Percentiles rank a stretch among this genome's conserved stretches.
phyloP scores from a whole-genome alignment of 2,113 vertebrate genomes.

The Gallinago undulata region DNA sequence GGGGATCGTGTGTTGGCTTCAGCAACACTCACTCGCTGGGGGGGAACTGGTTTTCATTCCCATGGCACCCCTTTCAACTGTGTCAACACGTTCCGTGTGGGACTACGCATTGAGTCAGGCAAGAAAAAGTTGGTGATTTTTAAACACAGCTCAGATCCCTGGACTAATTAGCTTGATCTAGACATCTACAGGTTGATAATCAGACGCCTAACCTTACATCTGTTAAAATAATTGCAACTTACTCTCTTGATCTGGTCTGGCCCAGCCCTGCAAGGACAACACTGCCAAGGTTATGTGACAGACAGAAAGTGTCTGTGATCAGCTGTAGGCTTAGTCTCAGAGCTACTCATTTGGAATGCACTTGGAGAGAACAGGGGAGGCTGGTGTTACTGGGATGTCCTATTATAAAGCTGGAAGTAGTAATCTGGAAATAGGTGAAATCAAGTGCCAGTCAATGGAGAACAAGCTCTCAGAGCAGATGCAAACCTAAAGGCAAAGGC shows the following conservation, averaged over 20 bases:
- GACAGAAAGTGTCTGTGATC: neutral
- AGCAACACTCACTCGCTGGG: neutral
- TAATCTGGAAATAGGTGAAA: neutral
- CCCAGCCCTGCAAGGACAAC: neutral
- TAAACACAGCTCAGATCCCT: neutral
- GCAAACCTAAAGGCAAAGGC: neutral
- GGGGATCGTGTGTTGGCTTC: neutral
- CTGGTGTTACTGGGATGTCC: neutral
- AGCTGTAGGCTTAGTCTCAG: neutral
- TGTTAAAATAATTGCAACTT: neutral
- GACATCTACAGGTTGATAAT: neutral
- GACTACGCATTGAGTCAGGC: neutral
- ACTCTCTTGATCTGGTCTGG: neutral
- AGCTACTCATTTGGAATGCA: neutral
- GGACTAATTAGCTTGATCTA: neutral
- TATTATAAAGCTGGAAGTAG: neutral
- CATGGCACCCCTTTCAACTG: neutral
- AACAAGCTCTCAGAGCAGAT: neutral
- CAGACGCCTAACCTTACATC: neutral
- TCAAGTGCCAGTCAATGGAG: neutral
- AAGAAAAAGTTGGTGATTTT: neutral
- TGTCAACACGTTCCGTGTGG: rapidly evolving
- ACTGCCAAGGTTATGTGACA: neutral
- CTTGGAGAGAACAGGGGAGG: neutral
- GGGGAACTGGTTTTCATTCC: neutral